Base-by-base conservation (phyloP, 2,797 vertebrate genomes). In the Sebastiscus albofasciatus region DNA sequence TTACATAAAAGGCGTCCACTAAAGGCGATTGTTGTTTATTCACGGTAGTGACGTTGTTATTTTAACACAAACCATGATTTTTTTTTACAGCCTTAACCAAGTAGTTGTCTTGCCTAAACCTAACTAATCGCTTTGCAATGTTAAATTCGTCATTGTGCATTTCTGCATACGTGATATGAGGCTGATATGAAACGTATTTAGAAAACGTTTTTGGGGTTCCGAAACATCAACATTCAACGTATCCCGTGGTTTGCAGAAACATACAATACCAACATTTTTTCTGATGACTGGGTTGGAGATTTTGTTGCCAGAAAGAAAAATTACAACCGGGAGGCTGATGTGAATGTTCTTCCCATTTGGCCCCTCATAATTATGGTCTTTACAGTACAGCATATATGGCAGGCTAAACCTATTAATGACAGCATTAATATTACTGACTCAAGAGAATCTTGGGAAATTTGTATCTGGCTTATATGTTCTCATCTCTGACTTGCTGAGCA, bases 81-180 rank as follows among this genome's bases (percentile, higher is more conserved):
- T 49, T 49, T 49, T 46, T 49, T 20, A 18, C 0, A 18, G 0
- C 42, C 16, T 49, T 20, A 49, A 49, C 42, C 42, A 49, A 18
- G 16, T 49, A 49, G 42, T 20, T 20, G 0, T 8, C 7, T 49
- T 49, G 0, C 42, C 42, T 49, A 49, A 49, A 49, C 42, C 42
- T 46, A 46, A 46, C 16, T 0, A 49, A 49, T 20, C 1, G 42
- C 16, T 49, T 49, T 0, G 0, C 39, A 42, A 49, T 3, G 7
- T 49, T 49, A 49, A 20, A 18, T 20, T 20, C 0, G 42, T 49
- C 18, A 49, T 49, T 49, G 16, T 49, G 3, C 6, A 0, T 46
- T 46, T 46, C 42, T 46, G 42, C 42, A 18, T 0, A 0, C 42
- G 6, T 46, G 42, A 18, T 46, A 18, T 0, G 0, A 18, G 6